Base-by-base conservation (phyloP, 2,888 invertebrate species). In the Hydrotaea cyrtoneurina region DNA sequence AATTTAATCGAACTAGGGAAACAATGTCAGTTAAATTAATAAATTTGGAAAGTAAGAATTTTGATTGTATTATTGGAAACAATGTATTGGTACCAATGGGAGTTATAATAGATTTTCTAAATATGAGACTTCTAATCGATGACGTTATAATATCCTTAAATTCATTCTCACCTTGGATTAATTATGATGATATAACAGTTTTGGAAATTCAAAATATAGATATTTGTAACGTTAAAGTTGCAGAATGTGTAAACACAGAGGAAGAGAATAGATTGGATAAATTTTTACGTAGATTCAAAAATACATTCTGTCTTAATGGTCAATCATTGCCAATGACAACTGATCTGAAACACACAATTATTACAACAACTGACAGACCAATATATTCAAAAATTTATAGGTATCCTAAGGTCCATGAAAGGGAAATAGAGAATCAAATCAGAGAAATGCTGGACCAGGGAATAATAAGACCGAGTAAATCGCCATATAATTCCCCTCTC, bases 31-130 rank as follows among this genome's bases (percentile, higher is more conserved):
- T 77, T 11, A 53, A 59, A 17, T 31, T 74, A 11, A 62, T 59
- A n/a, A 31, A 77, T 23, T 69, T 71, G 17, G 23, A 31, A 23
- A 36, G 23, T 57, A 55, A 23, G 13, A 55, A 15, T 69, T 66
- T 71, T 50, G 46, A 78, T 31, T 69, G 69, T 23, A 66, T 66
- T 55, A 78, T 57, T 17, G 77, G 77, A 11, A 64, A 64, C 64
- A 64, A 64, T 31, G 39, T 64, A 5, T 39, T 64, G n/a, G n/a
- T 64, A 17, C 64, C 64, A 64, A 64, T 64, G 66, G 39, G 39
- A 13, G 66, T 39, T 39, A 66, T 64, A 7, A 39, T 66, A 43
- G 66, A 66, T 39, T 39, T 66, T 64, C 21, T 66, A 39, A 66
- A 66, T 39, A 66, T 39, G 39, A 39, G 39, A 19, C 66, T 66